Conservation (phyloP, 1,140 invertebrate genomes). For the Nymphalis io region DNA sequence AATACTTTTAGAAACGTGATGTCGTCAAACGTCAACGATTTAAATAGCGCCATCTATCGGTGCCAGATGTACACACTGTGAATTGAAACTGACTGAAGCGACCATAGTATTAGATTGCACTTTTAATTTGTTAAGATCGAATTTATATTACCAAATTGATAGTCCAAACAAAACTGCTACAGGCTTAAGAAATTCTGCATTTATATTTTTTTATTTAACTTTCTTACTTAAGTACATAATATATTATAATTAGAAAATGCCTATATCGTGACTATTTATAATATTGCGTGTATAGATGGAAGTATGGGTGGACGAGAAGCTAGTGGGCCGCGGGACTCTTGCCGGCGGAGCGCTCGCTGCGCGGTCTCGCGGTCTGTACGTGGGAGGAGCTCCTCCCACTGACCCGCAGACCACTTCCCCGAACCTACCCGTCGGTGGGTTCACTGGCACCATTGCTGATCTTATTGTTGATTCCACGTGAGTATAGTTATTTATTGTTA, state of each 20-base stretch:
- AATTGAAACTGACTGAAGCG: too few species aligned
- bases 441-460: conserved; percentile 64
- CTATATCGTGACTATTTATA: conserved; percentile 3
- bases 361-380: conserved; percentile 78
- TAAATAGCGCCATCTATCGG: too few species aligned
- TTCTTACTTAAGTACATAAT: too few species aligned
- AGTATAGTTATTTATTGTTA: conserved; percentile 29
- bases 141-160: too few species aligned
- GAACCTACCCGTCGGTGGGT: conserved; percentile 37
- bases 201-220: too few species aligned
- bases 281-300: conserved; percentile 74
- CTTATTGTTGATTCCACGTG: conserved; percentile 65
- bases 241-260: background rate
- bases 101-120: too few species aligned
- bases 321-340: conserved; percentile 80
- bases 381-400: conserved; percentile 85
- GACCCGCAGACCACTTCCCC: conserved; percentile 25
- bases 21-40: too few species aligned
- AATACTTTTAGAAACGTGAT: too few species aligned
- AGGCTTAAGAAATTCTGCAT: too few species aligned
- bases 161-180: too few species aligned
- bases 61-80: too few species aligned
- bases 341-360: conserved; percentile 79
- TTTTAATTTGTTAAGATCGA: too few species aligned
- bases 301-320: conserved; percentile 85